phyloP scores from a whole-genome alignment of 2,888 invertebrate genomes.

The Ligdia adustata region DNA sequence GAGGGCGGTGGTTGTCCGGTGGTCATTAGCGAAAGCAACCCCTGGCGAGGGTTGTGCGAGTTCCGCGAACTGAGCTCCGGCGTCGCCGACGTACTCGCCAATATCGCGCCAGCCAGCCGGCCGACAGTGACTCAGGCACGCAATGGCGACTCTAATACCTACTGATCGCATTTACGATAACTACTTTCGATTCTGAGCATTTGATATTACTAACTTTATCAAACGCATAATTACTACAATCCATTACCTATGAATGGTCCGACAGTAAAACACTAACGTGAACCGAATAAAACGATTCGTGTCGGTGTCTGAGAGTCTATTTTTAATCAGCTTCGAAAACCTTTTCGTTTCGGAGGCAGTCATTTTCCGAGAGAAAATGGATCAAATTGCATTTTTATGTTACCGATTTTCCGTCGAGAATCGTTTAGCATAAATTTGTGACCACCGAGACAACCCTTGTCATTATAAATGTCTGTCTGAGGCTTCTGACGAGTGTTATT shows the following conservation, averaged over 20 bases:
- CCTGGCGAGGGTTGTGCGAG: constrained; percentile 66
- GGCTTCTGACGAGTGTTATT: constrained; percentile 35
- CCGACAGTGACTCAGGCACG: constrained; percentile 65
- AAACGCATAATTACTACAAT: constrained; percentile 49
- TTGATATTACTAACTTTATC: constrained; percentile 53
- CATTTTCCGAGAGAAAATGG: constrained; percentile 20
- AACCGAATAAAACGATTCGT: constrained; percentile 27
- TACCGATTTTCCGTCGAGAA: constrained; percentile 13
- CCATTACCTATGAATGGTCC: constrained; percentile 39
- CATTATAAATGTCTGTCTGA: constrained; percentile 52
- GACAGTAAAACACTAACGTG: constrained; percentile 39
- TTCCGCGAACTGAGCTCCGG: constrained; percentile 64
- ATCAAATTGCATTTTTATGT: constrained; percentile 27
- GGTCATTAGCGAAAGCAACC: constrained; percentile 77
- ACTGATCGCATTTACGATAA: constrained; percentile 68
- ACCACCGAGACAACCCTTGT: constrained; percentile 46
- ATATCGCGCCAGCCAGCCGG: constrained; percentile 15
- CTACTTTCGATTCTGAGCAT: constrained; percentile 58
- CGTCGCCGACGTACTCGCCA: constrained; percentile 8
- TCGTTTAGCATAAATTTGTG: constrained; percentile 37
- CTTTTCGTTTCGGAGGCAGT: not conserved
- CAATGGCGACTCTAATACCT: constrained; percentile 64
- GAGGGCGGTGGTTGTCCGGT: constrained; percentile 66
- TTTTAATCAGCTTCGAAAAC: constrained; percentile 15
- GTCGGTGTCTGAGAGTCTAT: constrained; percentile 21